phyloP scores from a whole-genome alignment of 2,888 invertebrate genomes.

The Augiades crinisus region DNA sequence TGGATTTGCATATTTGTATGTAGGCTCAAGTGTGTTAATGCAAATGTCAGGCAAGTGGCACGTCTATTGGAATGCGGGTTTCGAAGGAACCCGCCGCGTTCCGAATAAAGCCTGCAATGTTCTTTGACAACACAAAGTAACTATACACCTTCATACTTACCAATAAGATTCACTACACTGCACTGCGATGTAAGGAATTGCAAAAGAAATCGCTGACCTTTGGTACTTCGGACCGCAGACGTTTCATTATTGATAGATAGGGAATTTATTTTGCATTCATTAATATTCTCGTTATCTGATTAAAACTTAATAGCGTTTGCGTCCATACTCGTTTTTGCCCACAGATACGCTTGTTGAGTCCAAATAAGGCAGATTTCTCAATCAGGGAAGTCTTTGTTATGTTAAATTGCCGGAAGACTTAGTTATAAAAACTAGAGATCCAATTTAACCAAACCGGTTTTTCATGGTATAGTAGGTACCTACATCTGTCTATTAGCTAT shows the following conservation, averaged over 20 bases:
- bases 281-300: conserved; percentile 4
- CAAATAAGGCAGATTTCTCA: conserved; percentile 7
- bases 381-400: not conserved
- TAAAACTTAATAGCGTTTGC: not conserved
- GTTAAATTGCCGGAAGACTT: not conserved
- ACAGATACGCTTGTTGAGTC: not conserved
- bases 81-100: conserved; percentile 44
- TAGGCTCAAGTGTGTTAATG: conserved; percentile 45
- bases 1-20: conserved; percentile 36
- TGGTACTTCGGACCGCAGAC: conserved; percentile 27
- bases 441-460: too few relatives aligned
- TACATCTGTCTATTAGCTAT: too few relatives aligned
- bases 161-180: conserved; percentile 27
- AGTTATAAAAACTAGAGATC: too few relatives aligned
- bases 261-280: conserved; percentile 8
- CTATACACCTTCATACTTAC: conserved; percentile 32
- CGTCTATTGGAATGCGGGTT: conserved; percentile 60
- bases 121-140: conserved; percentile 33
- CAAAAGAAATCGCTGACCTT: conserved; percentile 50
- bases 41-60: conserved; percentile 62
- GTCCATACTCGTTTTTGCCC: too few relatives aligned
- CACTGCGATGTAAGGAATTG: conserved; percentile 31
- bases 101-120: conserved; percentile 42
- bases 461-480: too few relatives aligned
- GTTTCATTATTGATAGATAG: conserved; percentile 29